Evolutionary conservation across 1,140 invertebrate species (phyloP).

Genomic region (Tetraneura akinire): DNA sequence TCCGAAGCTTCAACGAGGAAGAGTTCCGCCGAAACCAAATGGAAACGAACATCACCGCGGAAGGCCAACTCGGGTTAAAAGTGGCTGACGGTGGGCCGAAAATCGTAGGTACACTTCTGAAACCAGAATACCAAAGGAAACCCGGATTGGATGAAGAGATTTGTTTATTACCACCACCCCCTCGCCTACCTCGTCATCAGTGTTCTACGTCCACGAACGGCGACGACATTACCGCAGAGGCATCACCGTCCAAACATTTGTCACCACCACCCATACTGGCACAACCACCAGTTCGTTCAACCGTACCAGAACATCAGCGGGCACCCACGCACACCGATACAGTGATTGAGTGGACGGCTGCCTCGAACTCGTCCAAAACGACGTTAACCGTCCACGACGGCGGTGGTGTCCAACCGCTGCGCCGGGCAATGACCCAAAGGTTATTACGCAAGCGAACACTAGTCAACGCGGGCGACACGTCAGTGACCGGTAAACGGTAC

Average conservation of each 20-base stretch:
- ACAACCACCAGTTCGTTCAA: not conserved
- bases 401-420: not conserved
- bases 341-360: slow-evolving; percentile 7
- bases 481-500: not conserved
- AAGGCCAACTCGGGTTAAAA: not conserved
- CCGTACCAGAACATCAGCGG: not conserved
- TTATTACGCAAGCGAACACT: slow-evolving; percentile 3
- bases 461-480: not conserved
- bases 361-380: slow-evolving; percentile 51
- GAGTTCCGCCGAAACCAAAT: not conserved
- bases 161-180: slow-evolving; percentile 17
- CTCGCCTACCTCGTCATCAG: not conserved
- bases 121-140: slow-evolving; percentile 32
- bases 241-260: not conserved
- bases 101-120: slow-evolving; percentile 18
- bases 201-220: not conserved
- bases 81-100: not conserved
- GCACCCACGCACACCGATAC: not conserved
- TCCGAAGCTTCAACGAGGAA: slow-evolving; percentile 48
- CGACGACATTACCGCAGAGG: not conserved
- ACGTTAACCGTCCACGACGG: not conserved
- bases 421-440: slow-evolving; percentile 34
- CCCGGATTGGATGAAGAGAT: slow-evolving; percentile 44
- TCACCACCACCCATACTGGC: not conserved
- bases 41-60: not conserved